Evolutionary conservation across 1,140 invertebrate genomes (phyloP).

Genomic region (Araneus ventricosus): DNA sequence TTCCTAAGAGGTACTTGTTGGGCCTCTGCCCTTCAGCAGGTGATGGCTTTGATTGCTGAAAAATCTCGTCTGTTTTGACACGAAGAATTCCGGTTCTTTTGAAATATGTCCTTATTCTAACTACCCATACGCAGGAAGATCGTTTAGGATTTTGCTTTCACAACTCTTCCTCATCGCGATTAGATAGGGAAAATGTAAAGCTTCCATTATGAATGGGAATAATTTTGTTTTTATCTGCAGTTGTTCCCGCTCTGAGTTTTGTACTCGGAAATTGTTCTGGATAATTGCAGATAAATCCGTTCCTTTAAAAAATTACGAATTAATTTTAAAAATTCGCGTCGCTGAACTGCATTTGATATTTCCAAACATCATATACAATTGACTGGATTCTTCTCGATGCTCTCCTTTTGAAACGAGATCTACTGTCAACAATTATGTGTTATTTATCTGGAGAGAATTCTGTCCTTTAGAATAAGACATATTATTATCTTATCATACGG

Average conservation of each 20-base stretch:
- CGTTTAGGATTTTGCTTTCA: background rate
- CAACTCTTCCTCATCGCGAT: background rate
- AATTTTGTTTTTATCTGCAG: background rate
- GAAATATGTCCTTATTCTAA: slow-evolving; percentile 23
- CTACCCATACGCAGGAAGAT: slow-evolving; percentile 1
- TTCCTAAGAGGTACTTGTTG: background rate
- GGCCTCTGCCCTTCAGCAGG: slow-evolving; percentile 17
- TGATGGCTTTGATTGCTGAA: slow-evolving; percentile 26
- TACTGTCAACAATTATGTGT: background rate
- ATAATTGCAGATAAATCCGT: no score
- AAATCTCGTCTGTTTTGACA: background rate
- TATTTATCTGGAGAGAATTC: background rate
- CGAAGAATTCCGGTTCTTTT: slow-evolving; percentile 36
- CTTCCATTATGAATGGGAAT: background rate
- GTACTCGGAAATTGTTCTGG: no score
- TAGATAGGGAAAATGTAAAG: background rate
- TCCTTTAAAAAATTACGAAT: no score
- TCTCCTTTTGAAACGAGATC: no score
- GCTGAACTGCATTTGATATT: no score
- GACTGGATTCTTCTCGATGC: no score
- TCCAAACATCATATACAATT: no score
- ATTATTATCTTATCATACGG: background rate
- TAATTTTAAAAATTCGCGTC: no score
- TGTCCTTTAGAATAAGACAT: background rate
- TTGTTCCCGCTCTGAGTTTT: background rate